Base-by-base conservation (phyloP, 2,797 vertebrate genomes). In the Halcyon leucocephala region DNA sequence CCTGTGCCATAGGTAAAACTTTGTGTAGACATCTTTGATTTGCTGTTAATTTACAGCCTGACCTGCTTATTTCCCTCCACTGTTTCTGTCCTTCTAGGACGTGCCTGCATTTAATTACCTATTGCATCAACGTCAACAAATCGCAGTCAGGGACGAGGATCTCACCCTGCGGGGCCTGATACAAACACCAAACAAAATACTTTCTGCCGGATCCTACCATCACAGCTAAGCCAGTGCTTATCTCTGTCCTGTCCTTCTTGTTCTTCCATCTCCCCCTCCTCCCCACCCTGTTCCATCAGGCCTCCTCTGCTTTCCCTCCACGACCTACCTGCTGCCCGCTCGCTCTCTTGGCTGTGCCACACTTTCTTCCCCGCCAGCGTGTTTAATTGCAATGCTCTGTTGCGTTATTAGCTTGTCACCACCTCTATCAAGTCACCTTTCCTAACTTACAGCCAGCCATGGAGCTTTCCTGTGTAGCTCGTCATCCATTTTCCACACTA, bases 381-480 rank as follows among this genome's bases (percentile, higher is more conserved):
- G 16, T 88, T 93, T 95, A 90, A 95, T 95, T 93, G 82, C 88
- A 86, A 10, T 82, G 77, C 85, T 93, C 82, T 49, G 67, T 93
- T 91, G 95, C 80, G 42, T 94, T 93, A 95, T 84, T 90, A 91
- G 89, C 93, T 86, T 79, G 94, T 91, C 91, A 72, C 48, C 85
- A 89, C 66, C 77, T 87, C 74, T 61, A 35, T 87, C 87, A 51
- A 96, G 77, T 86, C 90, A 90, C 74, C 86, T 86, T 76, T 82
- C 71, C 82, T 60, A 55, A 49, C 57, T 80, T 35, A 31, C 9
- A 70, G 66, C 64, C 72, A 67, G 5, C 77, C 1, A 0, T 9
- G 1, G 35, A 84, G 42, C 82, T 80, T 84, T 80, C 62, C 80
- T 77, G 77, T 1, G 0, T 33, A 69, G 82, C 89, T 90, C 37